Evolutionary conservation across 2,888 invertebrate genomes (phyloP).

Genomic region (Nudaria mundana): DNA sequence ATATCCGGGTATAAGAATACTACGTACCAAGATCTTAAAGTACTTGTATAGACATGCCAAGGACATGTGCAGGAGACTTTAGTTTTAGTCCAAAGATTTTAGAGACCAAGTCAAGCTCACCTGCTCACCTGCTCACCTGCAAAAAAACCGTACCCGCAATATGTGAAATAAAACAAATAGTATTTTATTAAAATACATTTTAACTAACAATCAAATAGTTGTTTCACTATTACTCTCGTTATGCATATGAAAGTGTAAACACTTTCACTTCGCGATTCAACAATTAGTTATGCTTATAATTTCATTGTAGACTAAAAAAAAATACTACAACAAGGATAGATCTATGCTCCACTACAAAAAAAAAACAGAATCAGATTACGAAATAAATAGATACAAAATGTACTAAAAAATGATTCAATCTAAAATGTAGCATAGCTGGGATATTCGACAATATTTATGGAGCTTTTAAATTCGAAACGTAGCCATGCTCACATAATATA

Average conservation of each 20-base stretch:
- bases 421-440: neutral
- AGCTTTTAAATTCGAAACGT: neutral
- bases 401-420: neutral
- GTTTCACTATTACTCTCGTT: constrained; percentile 48
- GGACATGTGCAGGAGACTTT: too few species aligned
- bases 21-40: too few species aligned
- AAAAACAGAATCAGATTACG: constrained; percentile 14
- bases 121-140: too few species aligned
- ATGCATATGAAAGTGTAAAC: constrained; percentile 28
- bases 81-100: too few species aligned
- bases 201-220: constrained; percentile 63
- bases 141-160: too few species aligned
- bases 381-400: constrained; percentile 15
- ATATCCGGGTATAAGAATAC: too few species aligned
- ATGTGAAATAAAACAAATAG: constrained; percentile 40
- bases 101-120: too few species aligned
- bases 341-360: constrained; percentile 42
- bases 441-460: neutral
- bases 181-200: constrained; percentile 72
- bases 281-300: neutral
- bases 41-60: too few species aligned
- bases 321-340: constrained; percentile 37
- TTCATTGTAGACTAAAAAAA: constrained; percentile 27
- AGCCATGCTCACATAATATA: neutral
- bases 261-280: constrained; percentile 2